phyloP scores from a whole-genome alignment of 1,140 invertebrate species.

The Anadara kagoshimensis region DNA sequence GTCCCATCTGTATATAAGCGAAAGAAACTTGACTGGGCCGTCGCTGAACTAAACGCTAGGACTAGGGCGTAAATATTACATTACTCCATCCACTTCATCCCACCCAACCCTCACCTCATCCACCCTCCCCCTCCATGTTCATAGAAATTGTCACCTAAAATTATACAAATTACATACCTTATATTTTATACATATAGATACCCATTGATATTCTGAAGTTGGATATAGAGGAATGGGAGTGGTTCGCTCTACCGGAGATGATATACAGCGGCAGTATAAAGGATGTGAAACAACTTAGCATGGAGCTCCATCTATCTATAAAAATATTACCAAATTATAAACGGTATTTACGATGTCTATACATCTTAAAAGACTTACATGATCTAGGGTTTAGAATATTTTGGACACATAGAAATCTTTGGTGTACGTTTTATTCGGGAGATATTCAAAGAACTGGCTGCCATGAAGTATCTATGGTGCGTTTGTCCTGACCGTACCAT shows the following conservation, averaged over 20 bases:
- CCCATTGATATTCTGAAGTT: slow-evolving; percentile 49
- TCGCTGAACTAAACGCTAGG: no score
- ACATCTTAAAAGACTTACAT: slow-evolving; percentile 47
- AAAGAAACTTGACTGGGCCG: no score
- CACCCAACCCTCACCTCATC: no score
- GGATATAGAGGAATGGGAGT: slow-evolving; percentile 62
- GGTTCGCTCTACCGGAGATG: slow-evolving; percentile 50
- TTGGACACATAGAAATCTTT: slow-evolving; percentile 52
- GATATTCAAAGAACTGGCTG: slow-evolving; percentile 49
- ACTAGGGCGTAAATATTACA: no score
- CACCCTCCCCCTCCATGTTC: no score
- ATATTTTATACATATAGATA: slow-evolving; percentile 38
- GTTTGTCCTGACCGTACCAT: no score
- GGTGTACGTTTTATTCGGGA: slow-evolving; percentile 49
- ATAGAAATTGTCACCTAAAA: no score
- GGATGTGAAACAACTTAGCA: slow-evolving; percentile 39
- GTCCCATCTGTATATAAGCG: no score
- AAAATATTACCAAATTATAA: slow-evolving; percentile 47
- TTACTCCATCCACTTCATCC: no score
- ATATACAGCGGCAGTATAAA: slow-evolving; percentile 25
- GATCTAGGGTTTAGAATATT: slow-evolving; percentile 55
- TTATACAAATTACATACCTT: no score
- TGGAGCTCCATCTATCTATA: slow-evolving; percentile 46
- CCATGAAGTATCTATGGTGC: slow-evolving; percentile 42
- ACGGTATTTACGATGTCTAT: slow-evolving; percentile 46